A percentile compares a stretch with the other conserved stretches of the same genome.
phyloP scores from a whole-genome alignment of 2,797 vertebrate species.

The Phoeniculus purpureus region DNA sequence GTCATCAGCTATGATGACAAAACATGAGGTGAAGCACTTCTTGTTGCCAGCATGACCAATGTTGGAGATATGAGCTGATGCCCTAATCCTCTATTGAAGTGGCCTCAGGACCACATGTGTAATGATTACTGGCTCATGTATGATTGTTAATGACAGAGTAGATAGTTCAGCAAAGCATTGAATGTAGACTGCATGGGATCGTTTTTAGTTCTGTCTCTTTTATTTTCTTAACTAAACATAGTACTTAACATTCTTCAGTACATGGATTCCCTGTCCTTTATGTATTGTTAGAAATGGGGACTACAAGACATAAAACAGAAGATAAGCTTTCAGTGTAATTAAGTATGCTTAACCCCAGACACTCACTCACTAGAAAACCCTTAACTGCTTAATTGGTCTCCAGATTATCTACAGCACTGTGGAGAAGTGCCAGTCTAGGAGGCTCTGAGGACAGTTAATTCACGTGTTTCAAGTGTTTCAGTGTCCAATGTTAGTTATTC shows the following conservation, averaged over 20 bases:
- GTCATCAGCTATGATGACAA: slow-evolving; percentile 19
- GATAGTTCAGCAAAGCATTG: background rate
- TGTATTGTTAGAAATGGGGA: background rate
- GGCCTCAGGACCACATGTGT: background rate
- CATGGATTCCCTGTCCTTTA: slow-evolving; percentile 12
- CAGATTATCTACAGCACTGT: background rate
- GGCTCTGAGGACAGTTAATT: background rate
- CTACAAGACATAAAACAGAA: background rate
- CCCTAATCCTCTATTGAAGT: background rate
- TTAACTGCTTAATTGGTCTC: background rate
- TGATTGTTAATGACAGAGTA: background rate
- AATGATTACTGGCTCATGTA: background rate
- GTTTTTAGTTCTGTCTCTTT: background rate
- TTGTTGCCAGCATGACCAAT: background rate
- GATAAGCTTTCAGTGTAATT: background rate
- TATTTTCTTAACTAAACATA: slow-evolving; percentile 20
- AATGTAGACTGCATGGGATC: background rate
- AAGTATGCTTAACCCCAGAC: background rate
- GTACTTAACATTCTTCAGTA: background rate
- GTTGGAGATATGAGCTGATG: background rate
- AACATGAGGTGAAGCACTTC: background rate
- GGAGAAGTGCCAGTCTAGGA: background rate
- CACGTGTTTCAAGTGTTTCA: background rate
- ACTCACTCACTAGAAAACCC: background rate
- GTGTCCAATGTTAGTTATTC: background rate